A percentile compares a stretch with the other conserved stretches of the same genome.
Conservation (phyloP, 2,888 invertebrate species). For the Acrobasis suavella region DNA sequence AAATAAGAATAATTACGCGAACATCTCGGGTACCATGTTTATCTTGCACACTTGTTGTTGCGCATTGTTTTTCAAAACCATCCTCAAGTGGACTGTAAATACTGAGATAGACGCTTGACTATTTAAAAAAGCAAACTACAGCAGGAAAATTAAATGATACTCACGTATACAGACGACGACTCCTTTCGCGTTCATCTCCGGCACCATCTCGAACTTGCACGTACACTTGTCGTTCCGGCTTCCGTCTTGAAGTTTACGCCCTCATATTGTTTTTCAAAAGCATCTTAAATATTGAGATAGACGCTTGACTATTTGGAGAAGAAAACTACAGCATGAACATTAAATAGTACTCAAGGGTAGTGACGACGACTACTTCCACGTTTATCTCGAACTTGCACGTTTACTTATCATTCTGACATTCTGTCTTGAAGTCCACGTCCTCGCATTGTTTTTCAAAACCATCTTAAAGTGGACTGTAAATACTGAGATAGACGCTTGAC, state of each 20-base stretch:
- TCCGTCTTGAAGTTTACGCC: no score
- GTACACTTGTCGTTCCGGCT: slow-evolving; percentile 88
- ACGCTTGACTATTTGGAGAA: no score
- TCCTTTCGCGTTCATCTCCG: slow-evolving; percentile 87
- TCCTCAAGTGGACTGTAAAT: no score
- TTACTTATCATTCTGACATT: slow-evolving; percentile 90
- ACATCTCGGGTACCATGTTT: no score
- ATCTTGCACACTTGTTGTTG: no score
- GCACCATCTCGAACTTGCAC: slow-evolving; percentile 90
- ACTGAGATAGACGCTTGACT: no score
- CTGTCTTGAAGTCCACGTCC: slow-evolving; percentile 86
- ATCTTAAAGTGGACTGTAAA: no score
- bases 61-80: slow-evolving; percentile 88
- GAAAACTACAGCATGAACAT: no score
- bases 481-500: no score
- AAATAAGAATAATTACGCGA: no score
- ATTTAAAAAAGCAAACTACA: no score
- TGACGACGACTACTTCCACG: slow-evolving; percentile 87
- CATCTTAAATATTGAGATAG: no score
- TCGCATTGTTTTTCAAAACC: slow-evolving; percentile 89
- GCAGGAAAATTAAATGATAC: slow-evolving; percentile 35
- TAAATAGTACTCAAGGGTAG: slow-evolving; percentile 88
- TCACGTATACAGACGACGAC: slow-evolving; percentile 88
- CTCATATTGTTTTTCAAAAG: not conserved
- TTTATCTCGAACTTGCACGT: slow-evolving; percentile 89